These are phyloP conservation scores for Caenorhabditis afra DNA, from an alignment of 2,888 invertebrate genomes.

Conservation along the genomic window DNA sequence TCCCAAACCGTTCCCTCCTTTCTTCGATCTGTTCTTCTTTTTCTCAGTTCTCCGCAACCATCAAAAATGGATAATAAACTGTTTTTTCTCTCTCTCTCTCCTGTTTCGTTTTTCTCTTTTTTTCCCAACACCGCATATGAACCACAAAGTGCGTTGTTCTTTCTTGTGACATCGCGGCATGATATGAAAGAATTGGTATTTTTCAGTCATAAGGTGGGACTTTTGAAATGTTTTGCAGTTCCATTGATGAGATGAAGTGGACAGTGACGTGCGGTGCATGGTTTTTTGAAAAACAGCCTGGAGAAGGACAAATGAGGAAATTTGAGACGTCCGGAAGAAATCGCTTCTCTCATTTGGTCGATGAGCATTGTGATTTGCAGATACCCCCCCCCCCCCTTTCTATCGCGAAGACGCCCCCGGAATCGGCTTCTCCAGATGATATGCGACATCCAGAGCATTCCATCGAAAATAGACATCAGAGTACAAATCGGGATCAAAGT, in stretches of 20 bases:
- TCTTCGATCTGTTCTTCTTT: neutral
- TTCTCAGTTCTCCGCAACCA: neutral
- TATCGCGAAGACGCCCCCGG: neutral
- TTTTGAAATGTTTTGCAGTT: too few species aligned
- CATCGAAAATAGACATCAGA: conserved; percentile 15
- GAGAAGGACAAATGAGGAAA: conserved; percentile 23
- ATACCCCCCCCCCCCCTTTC: neutral
- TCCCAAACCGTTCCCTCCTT: neutral
- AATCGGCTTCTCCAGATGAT: neutral
- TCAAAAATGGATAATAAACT: neutral
- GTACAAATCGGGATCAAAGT: conserved; percentile 34
- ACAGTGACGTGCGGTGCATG: neutral
- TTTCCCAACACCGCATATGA: too few species aligned
- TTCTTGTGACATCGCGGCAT: too few species aligned
- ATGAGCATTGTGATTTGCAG: conserved; percentile 27
- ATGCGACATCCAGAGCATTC: conserved; percentile 1
- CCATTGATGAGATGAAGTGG: too few species aligned
- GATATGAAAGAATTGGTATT: too few species aligned
- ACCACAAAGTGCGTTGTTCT: too few species aligned
- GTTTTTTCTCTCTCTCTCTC: neutral
- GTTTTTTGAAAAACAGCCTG: neutral
- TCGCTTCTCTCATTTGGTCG: conserved; percentile 18
- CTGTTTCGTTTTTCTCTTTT: too few species aligned
- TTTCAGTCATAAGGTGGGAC: too few species aligned
- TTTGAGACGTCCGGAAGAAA: conserved; percentile 26